A percentile compares a stretch with the other conserved stretches of the same genome.
These are phyloP conservation scores for Listronotus oregonensis DNA, from an alignment of 1,140 invertebrate genomes.

Conservation along the genomic window DNA sequence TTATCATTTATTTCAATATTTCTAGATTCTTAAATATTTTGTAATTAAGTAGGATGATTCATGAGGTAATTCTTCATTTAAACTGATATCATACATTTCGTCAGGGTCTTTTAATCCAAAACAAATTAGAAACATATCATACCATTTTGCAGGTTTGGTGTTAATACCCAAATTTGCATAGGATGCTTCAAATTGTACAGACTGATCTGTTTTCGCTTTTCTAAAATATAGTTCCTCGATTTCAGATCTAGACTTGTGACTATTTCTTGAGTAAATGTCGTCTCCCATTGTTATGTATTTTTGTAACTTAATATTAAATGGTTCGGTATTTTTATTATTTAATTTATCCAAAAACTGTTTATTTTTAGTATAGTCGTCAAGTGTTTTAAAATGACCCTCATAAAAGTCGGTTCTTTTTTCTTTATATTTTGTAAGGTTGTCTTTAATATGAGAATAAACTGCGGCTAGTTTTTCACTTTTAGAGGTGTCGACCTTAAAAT, in stretches of 20 bases:
- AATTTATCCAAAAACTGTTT: too few species aligned
- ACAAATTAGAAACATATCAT: constrained; percentile 10
- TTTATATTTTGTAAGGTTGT: too few species aligned
- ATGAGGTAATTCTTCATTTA: neutral
- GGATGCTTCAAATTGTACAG: neutral
- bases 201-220: neutral
- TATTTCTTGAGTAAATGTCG: neutral
- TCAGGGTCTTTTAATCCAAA: constrained; percentile 1
- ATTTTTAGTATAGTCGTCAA: too few species aligned
- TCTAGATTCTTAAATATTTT: constrained; percentile 12
- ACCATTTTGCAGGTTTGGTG: constrained; percentile 1
- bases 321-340: neutral
- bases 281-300: neutral
- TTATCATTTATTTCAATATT: neutral
- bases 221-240: neutral
- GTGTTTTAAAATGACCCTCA: too few species aligned
- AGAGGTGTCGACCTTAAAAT: neutral
- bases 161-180: neutral
- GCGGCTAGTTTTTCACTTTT: neutral
- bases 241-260: neutral
- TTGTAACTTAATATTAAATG: neutral
- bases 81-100: neutral
- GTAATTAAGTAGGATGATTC: neutral
- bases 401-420: too few species aligned
- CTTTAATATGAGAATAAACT: neutral